Conservation (phyloP, 2,888 invertebrate species). For the Athalia cordata region DNA sequence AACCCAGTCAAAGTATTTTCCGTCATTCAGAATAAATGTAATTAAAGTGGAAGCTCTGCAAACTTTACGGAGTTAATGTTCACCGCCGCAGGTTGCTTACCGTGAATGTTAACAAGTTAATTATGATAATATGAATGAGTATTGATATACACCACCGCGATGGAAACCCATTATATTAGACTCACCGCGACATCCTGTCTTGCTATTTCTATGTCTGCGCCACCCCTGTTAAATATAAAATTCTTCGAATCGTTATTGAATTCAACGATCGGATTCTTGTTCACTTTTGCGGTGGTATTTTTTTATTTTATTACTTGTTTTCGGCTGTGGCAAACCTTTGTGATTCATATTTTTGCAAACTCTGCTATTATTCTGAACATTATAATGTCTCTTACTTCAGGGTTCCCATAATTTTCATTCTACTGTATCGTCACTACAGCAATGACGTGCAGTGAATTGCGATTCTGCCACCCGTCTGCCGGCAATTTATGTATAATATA, state of each 20-base stretch:
- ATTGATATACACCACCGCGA: neutral
- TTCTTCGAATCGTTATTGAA: too few relatives aligned
- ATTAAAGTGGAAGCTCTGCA: slow-evolving; percentile 18
- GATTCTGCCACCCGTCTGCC: too few relatives aligned
- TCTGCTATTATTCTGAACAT: too few relatives aligned
- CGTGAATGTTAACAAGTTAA: slow-evolving; percentile 37
- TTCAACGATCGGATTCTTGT: neutral
- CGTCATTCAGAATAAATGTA: neutral
- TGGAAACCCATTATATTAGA: slow-evolving; percentile 14
- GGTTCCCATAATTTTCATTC: too few relatives aligned
- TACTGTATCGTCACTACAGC: too few relatives aligned
- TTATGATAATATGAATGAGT: slow-evolving; percentile 36
- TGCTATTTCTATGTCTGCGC: neutral
- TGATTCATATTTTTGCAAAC: too few relatives aligned
- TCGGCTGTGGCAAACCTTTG: too few relatives aligned
- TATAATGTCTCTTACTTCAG: too few relatives aligned
- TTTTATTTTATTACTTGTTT: too few relatives aligned
- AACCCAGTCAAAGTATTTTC: slow-evolving; percentile 13
- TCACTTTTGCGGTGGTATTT: neutral
- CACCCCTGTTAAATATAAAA: too few relatives aligned
- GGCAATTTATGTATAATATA: neutral
- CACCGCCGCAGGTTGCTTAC: neutral
- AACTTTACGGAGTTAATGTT: slow-evolving; percentile 16
- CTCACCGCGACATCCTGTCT: slow-evolving; percentile 34
- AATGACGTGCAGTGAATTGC: too few relatives aligned